Conservation (phyloP, 1,140 invertebrate genomes). For the Teleogryllus occipitalis region DNA sequence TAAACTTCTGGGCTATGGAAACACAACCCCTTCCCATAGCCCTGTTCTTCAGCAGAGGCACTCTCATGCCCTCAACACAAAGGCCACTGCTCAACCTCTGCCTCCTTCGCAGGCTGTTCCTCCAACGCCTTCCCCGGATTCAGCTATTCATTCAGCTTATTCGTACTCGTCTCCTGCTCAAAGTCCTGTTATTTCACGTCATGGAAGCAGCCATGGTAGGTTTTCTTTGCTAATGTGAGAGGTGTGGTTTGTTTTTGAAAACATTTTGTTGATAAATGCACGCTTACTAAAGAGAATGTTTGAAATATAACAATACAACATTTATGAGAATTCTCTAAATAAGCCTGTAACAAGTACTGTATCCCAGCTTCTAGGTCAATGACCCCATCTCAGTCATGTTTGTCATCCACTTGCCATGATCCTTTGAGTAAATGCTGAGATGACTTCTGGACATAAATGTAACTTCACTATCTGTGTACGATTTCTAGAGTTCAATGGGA, state of each 20-base stretch:
- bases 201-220: conserved; percentile 36
- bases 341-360: too few relatives aligned
- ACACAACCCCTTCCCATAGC: conserved; percentile 24
- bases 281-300: too few relatives aligned
- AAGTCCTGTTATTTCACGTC: conserved; percentile 73
- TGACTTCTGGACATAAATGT: too few relatives aligned
- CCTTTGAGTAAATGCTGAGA: too few relatives aligned
- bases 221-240: background rate
- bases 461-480: too few relatives aligned
- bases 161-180: conserved; percentile 64
- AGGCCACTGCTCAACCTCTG: background rate
- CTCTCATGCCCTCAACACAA: conserved; percentile 14
- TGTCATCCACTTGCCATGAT: too few relatives aligned
- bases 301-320: too few relatives aligned
- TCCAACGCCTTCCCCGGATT: conserved; percentile 70
- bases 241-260: background rate
- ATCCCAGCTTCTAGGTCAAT: too few relatives aligned
- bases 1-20: conserved; percentile 47
- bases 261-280: too few relatives aligned
- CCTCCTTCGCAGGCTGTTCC: conserved; percentile 33
- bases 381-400: too few relatives aligned
- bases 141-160: conserved; percentile 79
- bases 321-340: too few relatives aligned
- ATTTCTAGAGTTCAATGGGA: too few relatives aligned
- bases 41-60: conserved; percentile 28